These are phyloP conservation scores for Lissonota sp. DNA, from an alignment of 2,888 invertebrate genomes.

Conservation along the genomic window DNA sequence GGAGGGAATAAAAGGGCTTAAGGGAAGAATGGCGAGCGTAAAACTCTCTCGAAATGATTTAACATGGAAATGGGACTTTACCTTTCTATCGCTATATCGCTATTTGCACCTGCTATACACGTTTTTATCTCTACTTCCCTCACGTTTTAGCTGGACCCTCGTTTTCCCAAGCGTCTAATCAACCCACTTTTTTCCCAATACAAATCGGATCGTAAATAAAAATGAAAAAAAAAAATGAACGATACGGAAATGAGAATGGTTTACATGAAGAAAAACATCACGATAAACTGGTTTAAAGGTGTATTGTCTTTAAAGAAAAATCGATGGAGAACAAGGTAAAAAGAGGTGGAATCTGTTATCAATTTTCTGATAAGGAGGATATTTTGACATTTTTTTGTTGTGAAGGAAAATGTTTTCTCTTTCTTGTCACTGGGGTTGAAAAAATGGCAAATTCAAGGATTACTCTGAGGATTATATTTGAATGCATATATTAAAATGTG, in stretches of 20 bases:
- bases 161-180: slow-evolving; percentile 34
- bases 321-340: background rate
- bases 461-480: slow-evolving; percentile 2
- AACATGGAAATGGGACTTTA: slow-evolving; percentile 51
- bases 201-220: background rate
- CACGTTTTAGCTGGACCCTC: background rate
- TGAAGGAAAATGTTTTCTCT: background rate
- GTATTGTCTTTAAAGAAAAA: background rate
- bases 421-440: slow-evolving; percentile 8
- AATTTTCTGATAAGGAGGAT: too few species aligned
- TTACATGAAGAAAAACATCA: background rate
- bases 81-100: background rate
- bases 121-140: background rate
- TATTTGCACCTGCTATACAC: background rate
- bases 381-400: too few species aligned
- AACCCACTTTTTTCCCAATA: background rate
- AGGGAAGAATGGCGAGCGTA: too few species aligned
- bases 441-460: slow-evolving; percentile 5
- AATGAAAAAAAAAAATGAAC: background rate
- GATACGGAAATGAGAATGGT: background rate
- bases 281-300: background rate
- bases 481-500: background rate
- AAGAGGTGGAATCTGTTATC: background rate
- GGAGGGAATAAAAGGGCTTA: too few species aligned
- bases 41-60: slow-evolving; percentile 49